Evolutionary conservation across 2,888 invertebrate species (phyloP).

Genomic region (Rhingia campestris): DNA sequence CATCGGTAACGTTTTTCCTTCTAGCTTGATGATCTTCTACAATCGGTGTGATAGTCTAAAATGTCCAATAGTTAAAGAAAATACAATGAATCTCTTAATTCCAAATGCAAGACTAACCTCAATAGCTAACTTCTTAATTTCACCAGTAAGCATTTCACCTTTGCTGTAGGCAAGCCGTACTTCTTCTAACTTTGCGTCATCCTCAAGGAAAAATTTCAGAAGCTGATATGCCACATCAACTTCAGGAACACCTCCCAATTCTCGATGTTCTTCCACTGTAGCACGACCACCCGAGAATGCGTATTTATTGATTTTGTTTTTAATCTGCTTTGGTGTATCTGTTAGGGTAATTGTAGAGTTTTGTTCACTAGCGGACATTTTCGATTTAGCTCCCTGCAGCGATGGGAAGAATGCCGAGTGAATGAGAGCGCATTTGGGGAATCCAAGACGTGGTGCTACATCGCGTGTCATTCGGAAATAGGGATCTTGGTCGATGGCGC

Average conservation of each 20-base stretch:
- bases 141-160: conserved; percentile 95
- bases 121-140: conserved; percentile 95
- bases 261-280: conserved; percentile 95
- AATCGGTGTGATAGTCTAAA: conserved; percentile 87
- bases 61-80: conserved; percentile 7
- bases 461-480: conserved; percentile 99
- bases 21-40: conserved; percentile 92
- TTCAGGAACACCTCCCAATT: conserved; percentile 96
- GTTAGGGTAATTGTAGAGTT: conserved; percentile 97
- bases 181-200: conserved; percentile 92
- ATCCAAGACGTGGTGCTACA: conserved; percentile 95
- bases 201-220: conserved; percentile 96
- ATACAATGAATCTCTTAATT: background rate
- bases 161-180: conserved; percentile 83
- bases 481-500: conserved; percentile 99
- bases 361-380: conserved; percentile 98
- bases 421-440: conserved; percentile 93
- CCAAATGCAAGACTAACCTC: conserved; percentile 81
- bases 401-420: conserved; percentile 96
- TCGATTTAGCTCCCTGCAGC: conserved; percentile 97
- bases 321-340: conserved; percentile 97
- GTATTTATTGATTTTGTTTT: conserved; percentile 97
- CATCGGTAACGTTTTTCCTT: conserved; percentile 92
- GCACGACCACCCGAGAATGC: conserved; percentile 98
- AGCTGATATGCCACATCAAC: conserved; percentile 98